Evolutionary conservation across 2,888 invertebrate species (phyloP).

Genomic region (Lasioglossum pauxillum): DNA sequence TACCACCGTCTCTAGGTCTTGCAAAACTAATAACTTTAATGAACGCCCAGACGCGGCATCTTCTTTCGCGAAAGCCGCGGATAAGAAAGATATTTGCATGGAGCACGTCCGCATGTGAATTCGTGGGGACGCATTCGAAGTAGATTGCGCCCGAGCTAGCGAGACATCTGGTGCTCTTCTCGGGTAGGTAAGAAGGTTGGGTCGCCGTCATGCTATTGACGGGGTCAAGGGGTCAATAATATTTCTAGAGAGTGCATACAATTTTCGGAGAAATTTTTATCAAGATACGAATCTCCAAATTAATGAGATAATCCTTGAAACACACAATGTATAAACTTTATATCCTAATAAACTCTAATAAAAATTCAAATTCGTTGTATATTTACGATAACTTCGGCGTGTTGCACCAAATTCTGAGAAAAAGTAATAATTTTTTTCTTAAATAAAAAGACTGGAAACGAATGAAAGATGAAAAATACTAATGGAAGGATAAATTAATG

Average conservation of each 20-base stretch:
- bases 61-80: slow-evolving; percentile 59
- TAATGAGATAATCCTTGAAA: neutral
- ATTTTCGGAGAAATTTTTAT: neutral
- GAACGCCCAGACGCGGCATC: slow-evolving; percentile 61
- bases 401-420: no score
- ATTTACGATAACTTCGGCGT: neutral
- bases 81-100: slow-evolving; percentile 73
- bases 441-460: no score
- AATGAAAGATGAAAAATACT: no score
- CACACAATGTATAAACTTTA: neutral
- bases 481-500: neutral
- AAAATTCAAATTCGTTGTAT: neutral
- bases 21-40: slow-evolving; percentile 73
- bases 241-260: neutral
- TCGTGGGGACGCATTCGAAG: slow-evolving; percentile 73
- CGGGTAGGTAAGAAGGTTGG: slow-evolving; percentile 14
- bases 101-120: slow-evolving; percentile 72
- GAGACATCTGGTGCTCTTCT: slow-evolving; percentile 66
- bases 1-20: slow-evolving; percentile 53
- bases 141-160: slow-evolving; percentile 67
- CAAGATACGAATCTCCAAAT: neutral
- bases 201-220: neutral
- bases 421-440: no score
- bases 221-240: neutral
- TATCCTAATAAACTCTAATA: no score